Evolutionary conservation across 2,797 vertebrate species (phyloP), one percentile per base, ranked within the genome.

Genomic region (Melanotaenia nigrans): DNA sequence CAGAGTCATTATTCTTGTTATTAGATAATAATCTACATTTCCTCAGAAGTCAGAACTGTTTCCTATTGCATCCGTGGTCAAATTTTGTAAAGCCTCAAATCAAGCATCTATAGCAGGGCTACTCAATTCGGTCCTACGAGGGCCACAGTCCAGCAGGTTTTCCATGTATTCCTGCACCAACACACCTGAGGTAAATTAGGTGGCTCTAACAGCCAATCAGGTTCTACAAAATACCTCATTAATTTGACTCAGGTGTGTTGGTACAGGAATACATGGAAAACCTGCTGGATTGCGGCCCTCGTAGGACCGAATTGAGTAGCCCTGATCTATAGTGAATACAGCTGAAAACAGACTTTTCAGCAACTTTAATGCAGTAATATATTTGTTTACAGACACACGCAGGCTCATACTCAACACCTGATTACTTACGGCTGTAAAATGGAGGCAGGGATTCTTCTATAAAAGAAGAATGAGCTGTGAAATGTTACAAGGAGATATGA

Each of bases 11-110:
- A 28, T 30, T 65, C 42, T 7, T 78, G 18, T 65, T 61, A 74
- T 64, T 59, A 16, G 63, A 65, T 62, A 73, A 76, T 85, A 57
- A 72, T 83, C 42, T 47, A 6, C 20, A 49, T 36, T 40, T 13
- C 12, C 11, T 74, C 30, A 70, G 38, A 66, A 65, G 36, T 77
- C 47, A 68, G 9, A 76, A 14, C 45, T 45, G 47, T 71, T 78
- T 82, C 65, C 67, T 65, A 56, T 65, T 35, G 60, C 24, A 3
- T 76, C 51, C 13, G 30, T 47, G 22, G 22, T 53, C 33, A 45
- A 13, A 28, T 16, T 53, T 28, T 45, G 12, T 45, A 16, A 58
- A 72, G 42, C 20, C 13, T 63, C 1, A n/a, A 13, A 56, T 42
- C 5, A 54, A 33, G 13, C 16, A 54, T 68, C 12, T 57, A 11